These are phyloP conservation scores for Slavum lentiscoides DNA, from an alignment of 2,888 invertebrate genomes.

Conservation along the genomic window DNA sequence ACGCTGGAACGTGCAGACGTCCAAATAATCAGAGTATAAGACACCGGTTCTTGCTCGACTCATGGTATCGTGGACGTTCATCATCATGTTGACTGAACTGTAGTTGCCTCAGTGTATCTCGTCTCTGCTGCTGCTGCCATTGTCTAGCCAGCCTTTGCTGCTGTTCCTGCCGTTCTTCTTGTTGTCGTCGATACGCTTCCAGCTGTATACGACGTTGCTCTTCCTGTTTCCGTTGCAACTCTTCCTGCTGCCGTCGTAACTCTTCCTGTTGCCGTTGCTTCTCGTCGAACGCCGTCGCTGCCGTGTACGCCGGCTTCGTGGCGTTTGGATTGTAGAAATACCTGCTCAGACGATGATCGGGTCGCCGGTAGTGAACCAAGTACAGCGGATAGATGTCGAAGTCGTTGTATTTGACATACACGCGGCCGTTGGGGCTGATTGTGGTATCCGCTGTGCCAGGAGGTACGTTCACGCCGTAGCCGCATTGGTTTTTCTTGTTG, in stretches of 20 bases:
- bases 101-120: too few species aligned
- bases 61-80: not conserved
- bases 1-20: too few species aligned
- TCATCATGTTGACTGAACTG: too few species aligned
- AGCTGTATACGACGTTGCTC: not conserved
- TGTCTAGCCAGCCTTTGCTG: not conserved
- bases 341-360: not conserved
- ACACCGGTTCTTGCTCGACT: not conserved
- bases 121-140: too few species aligned
- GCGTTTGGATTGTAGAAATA: not conserved
- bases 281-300: not conserved
- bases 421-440: slow-evolving; percentile 56
- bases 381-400: slow-evolving; percentile 60
- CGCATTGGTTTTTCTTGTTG: not conserved
- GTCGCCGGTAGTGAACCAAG: slow-evolving; percentile 57
- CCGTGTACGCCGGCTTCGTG: not conserved
- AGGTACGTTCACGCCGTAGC: not conserved
- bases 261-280: not conserved
- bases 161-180: too few species aligned
- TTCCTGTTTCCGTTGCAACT: not conserved
- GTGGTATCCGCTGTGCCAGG: slow-evolving; percentile 58
- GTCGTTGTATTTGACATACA: slow-evolving; percentile 60
- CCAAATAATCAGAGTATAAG: slow-evolving; percentile 2
- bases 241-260: not conserved
- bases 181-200: not conserved